These are phyloP conservation scores for Capitella teleta DNA, from an alignment of 1,140 invertebrate species.

Conservation along the genomic window DNA sequence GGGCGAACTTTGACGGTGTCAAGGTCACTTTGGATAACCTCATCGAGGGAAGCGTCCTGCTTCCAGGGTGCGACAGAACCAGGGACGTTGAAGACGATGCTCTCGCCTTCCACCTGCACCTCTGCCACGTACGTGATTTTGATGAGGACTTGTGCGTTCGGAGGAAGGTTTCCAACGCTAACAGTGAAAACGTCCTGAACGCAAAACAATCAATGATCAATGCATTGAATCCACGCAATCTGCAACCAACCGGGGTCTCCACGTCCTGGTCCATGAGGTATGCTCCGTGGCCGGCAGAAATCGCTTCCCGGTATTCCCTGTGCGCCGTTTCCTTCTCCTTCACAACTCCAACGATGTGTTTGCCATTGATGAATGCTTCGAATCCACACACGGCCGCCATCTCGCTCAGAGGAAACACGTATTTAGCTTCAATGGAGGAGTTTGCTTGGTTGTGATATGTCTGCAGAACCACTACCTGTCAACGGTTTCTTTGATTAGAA, in stretches of 20 bases:
- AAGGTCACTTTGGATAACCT: constrained; percentile 32
- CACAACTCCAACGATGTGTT: constrained; percentile 42
- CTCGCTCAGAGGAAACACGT: constrained; percentile 42
- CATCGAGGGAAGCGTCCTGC: constrained; percentile 20
- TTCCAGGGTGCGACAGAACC: constrained; percentile 40
- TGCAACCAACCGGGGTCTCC: constrained; percentile 9
- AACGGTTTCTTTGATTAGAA: background rate
- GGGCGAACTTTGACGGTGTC: too few species aligned
- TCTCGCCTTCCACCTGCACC: constrained; percentile 39
- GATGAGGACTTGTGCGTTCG: constrained; percentile 38
- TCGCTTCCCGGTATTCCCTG: constrained; percentile 42
- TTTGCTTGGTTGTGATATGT: constrained; percentile 22
- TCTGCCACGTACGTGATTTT: constrained; percentile 46
- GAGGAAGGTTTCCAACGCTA: constrained; percentile 44
- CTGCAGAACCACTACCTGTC: constrained; percentile 9
- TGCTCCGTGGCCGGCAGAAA: constrained; percentile 43
- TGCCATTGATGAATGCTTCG: constrained; percentile 43
- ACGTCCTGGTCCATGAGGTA: constrained; percentile 45
- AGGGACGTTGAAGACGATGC: constrained; percentile 40
- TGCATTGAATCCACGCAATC: background rate
- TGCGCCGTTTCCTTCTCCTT: constrained; percentile 45
- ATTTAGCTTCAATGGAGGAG: constrained; percentile 39
- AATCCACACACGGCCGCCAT: constrained; percentile 42
- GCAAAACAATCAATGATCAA: constrained; percentile 6
- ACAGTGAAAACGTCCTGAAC: constrained; percentile 40